Evolutionary conservation across 2,797 vertebrate genomes (phyloP).

Genomic region (Squalus acanthias): DNA sequence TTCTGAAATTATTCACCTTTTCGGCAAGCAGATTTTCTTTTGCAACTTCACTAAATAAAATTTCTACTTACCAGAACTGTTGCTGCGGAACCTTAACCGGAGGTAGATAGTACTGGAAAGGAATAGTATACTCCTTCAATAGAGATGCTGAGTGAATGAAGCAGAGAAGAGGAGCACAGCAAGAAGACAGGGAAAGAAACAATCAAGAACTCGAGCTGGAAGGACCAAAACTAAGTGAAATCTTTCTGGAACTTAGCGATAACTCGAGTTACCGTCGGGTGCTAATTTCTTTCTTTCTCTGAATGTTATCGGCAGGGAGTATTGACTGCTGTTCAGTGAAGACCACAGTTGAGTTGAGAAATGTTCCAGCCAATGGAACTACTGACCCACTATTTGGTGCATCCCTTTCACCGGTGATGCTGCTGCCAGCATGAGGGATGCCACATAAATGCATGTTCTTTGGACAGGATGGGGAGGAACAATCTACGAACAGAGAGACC

Average conservation of each 20-base stretch:
- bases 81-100: not conserved
- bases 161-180: not conserved
- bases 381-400: not conserved
- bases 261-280: not conserved
- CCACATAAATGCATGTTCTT: not conserved
- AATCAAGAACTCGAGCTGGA: not conserved
- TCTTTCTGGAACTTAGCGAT: not conserved
- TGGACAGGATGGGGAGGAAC: not conserved
- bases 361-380: not conserved
- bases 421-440: not conserved
- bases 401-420: not conserved
- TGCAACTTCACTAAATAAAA: not conserved
- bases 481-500: not conserved
- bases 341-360: no score
- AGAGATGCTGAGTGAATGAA: not conserved
- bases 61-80: not conserved
- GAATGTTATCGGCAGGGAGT: not conserved
- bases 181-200: not conserved
- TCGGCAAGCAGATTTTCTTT: not conserved
- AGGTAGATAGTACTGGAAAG: not conserved
- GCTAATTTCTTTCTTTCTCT: not conserved
- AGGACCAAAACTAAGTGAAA: not conserved
- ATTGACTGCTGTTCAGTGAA: not conserved
- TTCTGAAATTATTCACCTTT: not conserved
- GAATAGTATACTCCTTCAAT: not conserved